Evolutionary conservation across 2,113 vertebrate genomes (phyloP), one percentile per base, ranked within the genome.

Genomic region (Etheostoma spectabile): DNA sequence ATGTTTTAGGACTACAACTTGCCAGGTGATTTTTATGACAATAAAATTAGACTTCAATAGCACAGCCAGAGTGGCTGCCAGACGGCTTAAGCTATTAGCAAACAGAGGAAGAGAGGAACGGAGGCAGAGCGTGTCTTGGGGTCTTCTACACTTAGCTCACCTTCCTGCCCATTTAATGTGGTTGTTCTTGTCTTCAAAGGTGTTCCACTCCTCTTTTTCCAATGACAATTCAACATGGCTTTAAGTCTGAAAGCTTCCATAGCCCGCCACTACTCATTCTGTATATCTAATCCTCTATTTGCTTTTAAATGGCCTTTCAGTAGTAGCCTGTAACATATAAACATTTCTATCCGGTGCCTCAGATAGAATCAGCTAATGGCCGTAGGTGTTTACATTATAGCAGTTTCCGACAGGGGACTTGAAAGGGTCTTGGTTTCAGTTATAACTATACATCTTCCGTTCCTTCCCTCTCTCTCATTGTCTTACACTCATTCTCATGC

Each of bases 281-380:
- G 86, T 90, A 85, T 86, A 89, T 90, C 90, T 86, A 84, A 88
- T 86, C 73, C 86, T 89, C 79, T 85, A 86, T 90, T 88, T 92
- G 74, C 88, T 92, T 89, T 92, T 88, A 93, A 93, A 90, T 87
- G 65, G 86, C 76, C 85, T 92, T 90, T 94, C 88, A 93, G 86
- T 89, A 84, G 90, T 91, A 92, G 88, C 75, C 83, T 88, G 84
- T 84, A 89, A 90, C 90, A 88, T 91, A 89, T 95, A 95, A 94
- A 95, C 93, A 94, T 75, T 76, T 87, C 82, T 91, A 92, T 94
- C 91, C 89, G 86, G 86, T 81, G 83, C 83, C 88, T 91, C 81
- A 79, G 92, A 92, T 93, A 88, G 89, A 93, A 91, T 91, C 92
- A 93, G 83, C 83, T 91, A 94, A 95, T 94, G 91, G 93, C 93